These are phyloP conservation scores for Hydriomena furcata DNA, from an alignment of 2,888 invertebrate species.

Conservation along the genomic window DNA sequence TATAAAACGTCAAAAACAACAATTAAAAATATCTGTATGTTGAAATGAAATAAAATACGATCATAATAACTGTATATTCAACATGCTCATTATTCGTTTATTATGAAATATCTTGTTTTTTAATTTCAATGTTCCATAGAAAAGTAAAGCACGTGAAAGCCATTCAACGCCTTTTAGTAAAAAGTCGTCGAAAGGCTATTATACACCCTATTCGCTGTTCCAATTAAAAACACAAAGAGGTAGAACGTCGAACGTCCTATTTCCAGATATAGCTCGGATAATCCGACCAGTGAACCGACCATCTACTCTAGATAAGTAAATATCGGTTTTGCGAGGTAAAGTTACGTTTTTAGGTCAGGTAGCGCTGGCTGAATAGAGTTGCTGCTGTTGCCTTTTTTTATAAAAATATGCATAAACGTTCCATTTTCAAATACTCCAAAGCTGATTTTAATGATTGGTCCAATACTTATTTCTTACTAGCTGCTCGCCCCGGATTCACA, in stretches of 20 bases:
- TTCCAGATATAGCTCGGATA: slow-evolving; percentile 26
- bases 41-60: no score
- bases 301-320: slow-evolving; percentile 21
- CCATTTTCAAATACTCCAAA: no score
- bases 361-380: slow-evolving; percentile 6
- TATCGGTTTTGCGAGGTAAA: slow-evolving; percentile 16
- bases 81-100: no score
- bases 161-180: not conserved
- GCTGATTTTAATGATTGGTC: no score
- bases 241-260: slow-evolving; percentile 15
- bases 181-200: slow-evolving; percentile 6
- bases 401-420: not conserved
- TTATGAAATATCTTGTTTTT: no score
- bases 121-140: no score
- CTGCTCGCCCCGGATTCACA: no score
- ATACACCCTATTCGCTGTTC: slow-evolving; percentile 13
- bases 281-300: slow-evolving; percentile 15
- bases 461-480: no score
- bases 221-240: slow-evolving; percentile 21
- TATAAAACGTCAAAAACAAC: no score
- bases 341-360: slow-evolving; percentile 24
- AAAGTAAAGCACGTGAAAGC: no score
- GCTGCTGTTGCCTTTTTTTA: not conserved
- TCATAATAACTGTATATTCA: no score
- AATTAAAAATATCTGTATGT: no score